Evolutionary conservation across 2,888 invertebrate genomes (phyloP).

Genomic region (Hyppa rectilinea): DNA sequence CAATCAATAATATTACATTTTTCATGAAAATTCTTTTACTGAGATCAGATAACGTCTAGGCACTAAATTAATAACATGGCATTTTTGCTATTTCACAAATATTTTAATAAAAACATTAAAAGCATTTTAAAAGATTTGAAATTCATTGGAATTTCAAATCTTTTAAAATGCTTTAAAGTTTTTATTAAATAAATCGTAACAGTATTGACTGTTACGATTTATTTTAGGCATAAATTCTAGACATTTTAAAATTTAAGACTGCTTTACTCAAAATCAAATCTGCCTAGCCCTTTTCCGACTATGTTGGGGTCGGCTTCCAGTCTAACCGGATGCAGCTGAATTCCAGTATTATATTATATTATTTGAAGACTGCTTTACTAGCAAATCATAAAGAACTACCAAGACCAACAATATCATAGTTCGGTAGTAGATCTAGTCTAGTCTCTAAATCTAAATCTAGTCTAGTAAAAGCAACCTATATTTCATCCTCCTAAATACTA

Average conservation of each 20-base stretch:
- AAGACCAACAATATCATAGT: background rate
- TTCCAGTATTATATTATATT: too few species aligned
- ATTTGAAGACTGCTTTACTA: background rate
- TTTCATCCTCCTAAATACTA: background rate
- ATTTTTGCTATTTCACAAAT: background rate
- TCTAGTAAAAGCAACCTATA: slow-evolving; percentile 10
- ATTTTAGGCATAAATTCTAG: background rate
- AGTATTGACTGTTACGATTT: too few species aligned
- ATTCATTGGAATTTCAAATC: too few species aligned
- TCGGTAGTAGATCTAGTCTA: too few species aligned
- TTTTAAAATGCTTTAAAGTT: too few species aligned
- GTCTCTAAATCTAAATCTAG: too few species aligned
- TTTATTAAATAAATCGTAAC: too few species aligned
- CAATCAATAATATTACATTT: background rate
- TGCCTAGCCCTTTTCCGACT: too few species aligned
- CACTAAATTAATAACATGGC: background rate
- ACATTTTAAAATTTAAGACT: background rate
- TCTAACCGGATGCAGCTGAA: too few species aligned
- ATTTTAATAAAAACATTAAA: background rate
- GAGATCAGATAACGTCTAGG: background rate
- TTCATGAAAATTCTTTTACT: background rate
- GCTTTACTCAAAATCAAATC: too few species aligned
- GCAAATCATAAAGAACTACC: background rate
- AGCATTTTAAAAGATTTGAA: background rate
- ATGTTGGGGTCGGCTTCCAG: too few species aligned